Percentiles rank a stretch among this genome's conserved stretches.
Evolutionary conservation across 1,140 invertebrate species (phyloP).

Genomic region (Argopecten irradians): DNA sequence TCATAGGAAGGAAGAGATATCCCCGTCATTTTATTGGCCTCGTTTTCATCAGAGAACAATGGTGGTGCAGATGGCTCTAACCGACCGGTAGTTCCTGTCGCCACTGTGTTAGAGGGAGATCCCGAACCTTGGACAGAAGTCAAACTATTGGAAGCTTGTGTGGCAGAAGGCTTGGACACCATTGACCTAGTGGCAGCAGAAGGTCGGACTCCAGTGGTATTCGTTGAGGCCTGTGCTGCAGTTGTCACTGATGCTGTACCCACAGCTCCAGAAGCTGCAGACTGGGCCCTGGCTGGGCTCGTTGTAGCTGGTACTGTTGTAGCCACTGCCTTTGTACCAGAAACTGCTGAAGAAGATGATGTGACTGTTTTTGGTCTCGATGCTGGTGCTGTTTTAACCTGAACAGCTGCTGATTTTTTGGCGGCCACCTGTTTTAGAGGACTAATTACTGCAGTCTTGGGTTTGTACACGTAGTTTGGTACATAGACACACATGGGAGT

Average conservation of each 20-base stretch:
- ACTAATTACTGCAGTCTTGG: background rate
- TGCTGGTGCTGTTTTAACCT: background rate
- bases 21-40: background rate
- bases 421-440: background rate
- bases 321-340: background rate
- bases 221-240: background rate
- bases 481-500: slow-evolving; percentile 45
- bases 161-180: background rate
- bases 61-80: background rate
- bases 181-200: background rate
- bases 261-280: background rate
- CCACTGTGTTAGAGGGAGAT: background rate
- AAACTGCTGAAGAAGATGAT: background rate
- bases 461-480: slow-evolving; percentile 4
- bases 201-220: background rate
- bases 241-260: background rate
- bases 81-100: background rate
- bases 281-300: background rate
- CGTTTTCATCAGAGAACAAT: background rate
- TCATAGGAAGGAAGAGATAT: background rate
- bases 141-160: background rate
- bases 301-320: background rate
- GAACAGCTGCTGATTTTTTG: background rate
- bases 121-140: background rate
- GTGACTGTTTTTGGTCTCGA: background rate